A percentile compares a stretch with the other conserved stretches of the same genome.
Conservation (phyloP, 2,888 invertebrate species). For the Nemapogon koenigi region DNA sequence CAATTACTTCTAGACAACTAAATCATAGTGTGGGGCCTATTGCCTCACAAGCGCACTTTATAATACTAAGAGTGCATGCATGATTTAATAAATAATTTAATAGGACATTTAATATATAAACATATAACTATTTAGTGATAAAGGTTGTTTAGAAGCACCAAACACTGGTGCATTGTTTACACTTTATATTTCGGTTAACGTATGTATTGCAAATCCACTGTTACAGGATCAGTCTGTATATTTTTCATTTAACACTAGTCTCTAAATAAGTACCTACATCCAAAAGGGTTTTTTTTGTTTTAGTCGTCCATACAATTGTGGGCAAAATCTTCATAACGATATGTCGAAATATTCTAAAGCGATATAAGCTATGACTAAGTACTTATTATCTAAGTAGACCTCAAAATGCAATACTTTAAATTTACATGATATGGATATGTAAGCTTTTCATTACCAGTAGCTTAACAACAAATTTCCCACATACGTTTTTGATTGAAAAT, state of each 20-base stretch:
- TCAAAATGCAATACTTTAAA: constrained; percentile 63
- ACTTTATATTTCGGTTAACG: no score
- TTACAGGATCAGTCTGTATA: no score
- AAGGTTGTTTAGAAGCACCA: no score
- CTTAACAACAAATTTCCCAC: constrained; percentile 6
- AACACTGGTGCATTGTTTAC: no score
- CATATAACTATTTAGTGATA: no score
- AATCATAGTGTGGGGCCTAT: constrained; percentile 46
- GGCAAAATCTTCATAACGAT: constrained; percentile 47
- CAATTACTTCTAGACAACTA: constrained; percentile 56
- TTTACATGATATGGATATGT: constrained; percentile 66
- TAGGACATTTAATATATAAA: no score
- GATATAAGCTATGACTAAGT: constrained; percentile 60
- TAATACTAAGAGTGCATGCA: constrained; percentile 62
- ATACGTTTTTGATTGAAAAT: not conserved
- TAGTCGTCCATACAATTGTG: no score
- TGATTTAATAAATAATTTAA: constrained; percentile 61
- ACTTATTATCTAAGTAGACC: constrained; percentile 60
- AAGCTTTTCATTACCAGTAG: constrained; percentile 19
- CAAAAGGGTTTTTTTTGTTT: no score
- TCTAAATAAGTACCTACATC: no score
- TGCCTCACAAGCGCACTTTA: constrained; percentile 44
- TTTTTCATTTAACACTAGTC: no score
- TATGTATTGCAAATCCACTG: no score
- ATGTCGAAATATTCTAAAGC: constrained; percentile 64